These are phyloP conservation scores for Bufo gargarizans DNA, from an alignment of 2,113 vertebrate species.

Conservation along the genomic window DNA sequence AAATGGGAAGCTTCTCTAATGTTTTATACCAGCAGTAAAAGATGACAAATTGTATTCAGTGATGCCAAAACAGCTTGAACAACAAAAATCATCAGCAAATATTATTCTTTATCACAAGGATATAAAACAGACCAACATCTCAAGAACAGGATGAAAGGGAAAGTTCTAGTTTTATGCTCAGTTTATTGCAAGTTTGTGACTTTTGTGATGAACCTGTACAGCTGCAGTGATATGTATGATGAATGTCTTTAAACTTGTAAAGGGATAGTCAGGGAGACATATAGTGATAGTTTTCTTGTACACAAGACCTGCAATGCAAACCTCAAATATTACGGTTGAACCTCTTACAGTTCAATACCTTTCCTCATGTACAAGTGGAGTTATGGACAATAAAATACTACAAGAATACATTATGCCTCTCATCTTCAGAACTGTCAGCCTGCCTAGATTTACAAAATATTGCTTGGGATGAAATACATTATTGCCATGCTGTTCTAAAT, in stretches of 20 bases:
- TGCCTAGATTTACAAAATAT: slow-evolving; percentile 56
- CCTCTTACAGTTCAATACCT: slow-evolving; percentile 53
- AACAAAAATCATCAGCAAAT: slow-evolving; percentile 40
- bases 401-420: slow-evolving; percentile 56
- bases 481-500: slow-evolving; percentile 36
- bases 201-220: slow-evolving; percentile 39
- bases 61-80: slow-evolving; percentile 13
- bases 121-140: slow-evolving; percentile 34
- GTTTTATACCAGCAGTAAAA: slow-evolving; percentile 22
- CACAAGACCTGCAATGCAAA: slow-evolving; percentile 35
- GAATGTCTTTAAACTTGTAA: slow-evolving; percentile 45
- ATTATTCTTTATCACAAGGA: slow-evolving; percentile 36
- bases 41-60: slow-evolving; percentile 9
- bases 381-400: slow-evolving; percentile 55
- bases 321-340: slow-evolving; percentile 30
- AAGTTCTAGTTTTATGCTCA: slow-evolving; percentile 8
- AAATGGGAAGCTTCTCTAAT: not conserved
- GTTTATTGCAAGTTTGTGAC: slow-evolving; percentile 48
- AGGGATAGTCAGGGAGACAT: slow-evolving; percentile 47
- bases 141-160: slow-evolving; percentile 30
- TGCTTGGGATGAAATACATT: slow-evolving; percentile 41
- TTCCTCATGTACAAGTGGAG: slow-evolving; percentile 55
- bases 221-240: slow-evolving; percentile 41
- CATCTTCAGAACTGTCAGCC: slow-evolving; percentile 53
- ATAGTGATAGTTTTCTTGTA: slow-evolving; percentile 53